Conservation (phyloP, 1,140 invertebrate species). For the Galendromus occidentalis region DNA sequence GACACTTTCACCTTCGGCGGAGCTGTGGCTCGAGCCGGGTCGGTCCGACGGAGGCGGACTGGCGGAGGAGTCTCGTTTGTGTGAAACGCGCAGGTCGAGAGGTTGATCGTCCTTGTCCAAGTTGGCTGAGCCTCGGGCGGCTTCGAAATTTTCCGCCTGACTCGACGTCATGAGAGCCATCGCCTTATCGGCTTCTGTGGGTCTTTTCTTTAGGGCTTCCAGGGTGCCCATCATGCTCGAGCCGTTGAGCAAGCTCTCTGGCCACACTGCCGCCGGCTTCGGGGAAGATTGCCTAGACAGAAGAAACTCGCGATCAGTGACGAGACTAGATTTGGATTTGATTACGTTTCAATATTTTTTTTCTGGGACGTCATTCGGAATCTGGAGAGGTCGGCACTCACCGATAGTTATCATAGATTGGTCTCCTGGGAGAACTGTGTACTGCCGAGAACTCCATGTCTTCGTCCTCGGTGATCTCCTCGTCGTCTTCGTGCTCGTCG, state of each 20-base stretch:
- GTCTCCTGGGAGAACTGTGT: constrained; percentile 11
- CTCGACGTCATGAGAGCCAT: neutral
- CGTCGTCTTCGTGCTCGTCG: constrained; percentile 19
- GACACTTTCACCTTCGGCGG: neutral
- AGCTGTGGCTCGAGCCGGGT: constrained; percentile 1
- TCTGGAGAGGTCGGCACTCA: neutral
- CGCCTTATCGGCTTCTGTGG: neutral
- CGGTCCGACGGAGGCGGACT: neutral
- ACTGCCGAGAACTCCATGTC: constrained; percentile 16
- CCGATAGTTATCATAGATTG: constrained; percentile 7
- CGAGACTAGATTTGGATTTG: too few species aligned
- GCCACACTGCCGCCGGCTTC: constrained; percentile 12
- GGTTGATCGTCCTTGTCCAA: constrained; percentile 38
- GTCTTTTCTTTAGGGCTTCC: constrained; percentile 16
- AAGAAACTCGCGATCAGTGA: neutral
- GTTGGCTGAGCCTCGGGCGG: neutral
- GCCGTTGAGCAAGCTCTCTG: constrained; percentile 11
- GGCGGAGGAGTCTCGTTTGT: constrained; percentile 39
- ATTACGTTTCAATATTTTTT: too few species aligned
- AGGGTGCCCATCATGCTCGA: constrained; percentile 12
- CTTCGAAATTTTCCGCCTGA: neutral
- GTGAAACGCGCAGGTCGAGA: constrained; percentile 55
- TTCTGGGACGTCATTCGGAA: too few species aligned
- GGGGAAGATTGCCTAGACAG: constrained; percentile 12
- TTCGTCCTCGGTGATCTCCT: constrained; percentile 18